Percentiles rank a stretch among this genome's conserved stretches.
Conservation (phyloP, 2,113 vertebrate species). For the Turdus rufiventris region DNA sequence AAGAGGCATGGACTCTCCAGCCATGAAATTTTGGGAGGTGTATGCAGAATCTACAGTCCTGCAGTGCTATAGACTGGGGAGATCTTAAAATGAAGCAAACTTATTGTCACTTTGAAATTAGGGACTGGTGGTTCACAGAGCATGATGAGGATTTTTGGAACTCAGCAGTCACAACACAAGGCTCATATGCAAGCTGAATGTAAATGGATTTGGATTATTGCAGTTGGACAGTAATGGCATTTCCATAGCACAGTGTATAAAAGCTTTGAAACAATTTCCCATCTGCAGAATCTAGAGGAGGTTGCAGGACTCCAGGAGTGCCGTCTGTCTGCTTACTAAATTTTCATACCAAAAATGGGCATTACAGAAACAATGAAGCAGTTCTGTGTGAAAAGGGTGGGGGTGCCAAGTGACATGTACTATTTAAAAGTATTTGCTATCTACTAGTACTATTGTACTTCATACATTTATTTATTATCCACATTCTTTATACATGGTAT, state of each 20-base stretch:
- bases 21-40: neutral
- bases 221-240: constrained; percentile 21
- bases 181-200: constrained; percentile 1
- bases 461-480: neutral
- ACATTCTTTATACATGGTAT: neutral
- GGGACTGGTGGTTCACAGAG: neutral
- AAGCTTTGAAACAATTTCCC: constrained; percentile 59
- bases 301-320: constrained; percentile 62
- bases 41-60: neutral
- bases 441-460: neutral
- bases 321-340: constrained; percentile 56
- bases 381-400: neutral
- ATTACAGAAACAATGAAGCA: neutral
- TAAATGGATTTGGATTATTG: constrained; percentile 46
- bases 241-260: neutral
- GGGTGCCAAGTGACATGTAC: neutral
- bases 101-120: neutral
- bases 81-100: neutral
- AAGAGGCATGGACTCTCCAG: neutral
- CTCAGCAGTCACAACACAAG: neutral
- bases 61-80: neutral
- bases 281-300: constrained; percentile 66
- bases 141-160: constrained; percentile 1
- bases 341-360: constrained; percentile 61
- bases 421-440: neutral